Evolutionary conservation across 2,888 invertebrate genomes (phyloP).

Genomic region (Drosophila cyrtoloma): DNA sequence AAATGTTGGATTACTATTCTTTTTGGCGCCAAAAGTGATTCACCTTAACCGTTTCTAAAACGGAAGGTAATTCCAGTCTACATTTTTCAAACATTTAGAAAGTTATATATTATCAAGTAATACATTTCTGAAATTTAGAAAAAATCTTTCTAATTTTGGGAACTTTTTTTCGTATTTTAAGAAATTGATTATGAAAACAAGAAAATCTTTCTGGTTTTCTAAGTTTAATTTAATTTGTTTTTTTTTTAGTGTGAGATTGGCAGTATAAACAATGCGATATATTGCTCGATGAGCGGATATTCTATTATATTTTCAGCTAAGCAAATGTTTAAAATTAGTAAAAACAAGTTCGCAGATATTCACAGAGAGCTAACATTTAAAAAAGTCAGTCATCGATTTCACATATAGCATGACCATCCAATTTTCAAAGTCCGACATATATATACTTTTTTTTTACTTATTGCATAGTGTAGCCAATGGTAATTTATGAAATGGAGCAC

Average conservation of each 20-base stretch:
- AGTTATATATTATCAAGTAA: not conserved
- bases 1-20: not conserved
- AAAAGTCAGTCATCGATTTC: not conserved
- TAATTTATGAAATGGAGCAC: constrained; percentile 32
- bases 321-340: not conserved
- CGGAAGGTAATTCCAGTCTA: not conserved
- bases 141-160: fast-evolving
- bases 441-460: not conserved
- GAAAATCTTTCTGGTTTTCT: not conserved
- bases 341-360: not conserved
- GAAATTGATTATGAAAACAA: not conserved
- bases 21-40: not conserved
- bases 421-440: not conserved
- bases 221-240: not conserved
- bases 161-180: not conserved
- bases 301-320: not conserved
- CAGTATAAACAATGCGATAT: not conserved
- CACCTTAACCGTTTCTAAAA: not conserved
- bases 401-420: not conserved
- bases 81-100: not conserved
- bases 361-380: not conserved
- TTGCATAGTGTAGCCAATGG: constrained; percentile 13
- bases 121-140: too few relatives aligned
- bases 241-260: too few relatives aligned
- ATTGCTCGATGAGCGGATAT: not conserved